Evolutionary conservation across 2,888 invertebrate genomes (phyloP).

Genomic region (Drosophila putrida): DNA sequence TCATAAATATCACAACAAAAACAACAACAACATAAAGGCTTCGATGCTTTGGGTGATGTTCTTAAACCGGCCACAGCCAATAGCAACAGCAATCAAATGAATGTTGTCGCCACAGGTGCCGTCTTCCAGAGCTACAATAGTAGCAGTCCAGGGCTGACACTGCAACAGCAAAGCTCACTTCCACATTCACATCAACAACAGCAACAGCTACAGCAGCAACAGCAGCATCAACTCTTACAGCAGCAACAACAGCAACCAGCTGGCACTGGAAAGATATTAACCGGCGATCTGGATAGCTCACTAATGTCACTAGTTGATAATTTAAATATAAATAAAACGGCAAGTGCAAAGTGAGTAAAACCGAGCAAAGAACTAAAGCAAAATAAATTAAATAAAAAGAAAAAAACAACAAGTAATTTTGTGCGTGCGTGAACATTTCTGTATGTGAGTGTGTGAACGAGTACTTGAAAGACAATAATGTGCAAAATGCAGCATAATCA

Average conservation of each 20-base stretch:
- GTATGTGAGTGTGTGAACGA: constrained; percentile 4
- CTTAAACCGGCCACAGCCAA: constrained; percentile 87
- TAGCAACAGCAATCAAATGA: constrained; percentile 80
- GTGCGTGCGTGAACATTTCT: constrained; percentile 15
- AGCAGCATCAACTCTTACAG: constrained; percentile 74
- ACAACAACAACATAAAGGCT: constrained; percentile 86
- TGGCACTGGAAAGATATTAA: constrained; percentile 91
- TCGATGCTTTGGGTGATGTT: constrained; percentile 91
- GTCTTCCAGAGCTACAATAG: constrained; percentile 60
- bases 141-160: constrained; percentile 57
- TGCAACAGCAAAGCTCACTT: constrained; percentile 72
- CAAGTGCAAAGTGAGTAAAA: constrained; percentile 89
- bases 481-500: constrained; percentile 22
- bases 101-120: constrained; percentile 84
- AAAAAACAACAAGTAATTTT: constrained; percentile 28
- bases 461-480: constrained; percentile 11
- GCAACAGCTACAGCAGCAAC: constrained; percentile 75
- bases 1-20: constrained; percentile 33
- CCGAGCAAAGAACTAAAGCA: constrained; percentile 24
- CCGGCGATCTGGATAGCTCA: constrained; percentile 97
- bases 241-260: constrained; percentile 84
- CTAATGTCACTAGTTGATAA: constrained; percentile 97
- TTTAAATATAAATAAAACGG: constrained; percentile 93
- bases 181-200: constrained; percentile 77
- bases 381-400: constrained; percentile 21